Base-by-base conservation (phyloP, 1,140 invertebrate genomes). In the Nylanderia fulva region DNA sequence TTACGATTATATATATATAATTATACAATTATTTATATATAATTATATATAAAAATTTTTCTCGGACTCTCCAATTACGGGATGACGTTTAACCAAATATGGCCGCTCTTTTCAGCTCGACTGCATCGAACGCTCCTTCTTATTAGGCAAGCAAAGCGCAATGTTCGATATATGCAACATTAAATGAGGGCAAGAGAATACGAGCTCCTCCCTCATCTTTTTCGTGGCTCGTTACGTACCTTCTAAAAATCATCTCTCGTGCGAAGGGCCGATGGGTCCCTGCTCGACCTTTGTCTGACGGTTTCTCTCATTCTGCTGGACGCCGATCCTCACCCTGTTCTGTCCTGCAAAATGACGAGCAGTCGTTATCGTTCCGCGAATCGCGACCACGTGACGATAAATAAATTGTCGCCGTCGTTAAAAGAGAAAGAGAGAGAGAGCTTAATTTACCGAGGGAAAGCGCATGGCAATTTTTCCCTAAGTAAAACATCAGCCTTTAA, bases 161-260 rank as follows among this genome's bases (percentile, higher is more conserved):
- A n/a, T n/a, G n/a, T 39, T 33, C 9, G 29, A 39, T n/a, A n/a
- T n/a, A n/a, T 8, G 11, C 29, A 33, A 21, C 3, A 9, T 4
- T 58, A 18, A 63, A 21, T 4, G 4, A 0, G 18, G 1, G 21
- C 56, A 18, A 13, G 42, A 24, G 15, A 9, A 29, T 48, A 48
- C 45, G 45, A 18, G 45, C 15, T 4, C 13, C 45, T 48, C 29
- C 29, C 29, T 13, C 45, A 45, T 48, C 15, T 48, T 4, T 4
- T 18, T 0, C 36, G 29, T 29, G 45, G n/a, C 39, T 29, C 33
- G 48, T 74, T 69, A 66, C 71, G 84, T 92, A 95, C 93, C 93
- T 94, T 95, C 94, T 94, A 94, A 94, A 94, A 93, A 94, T 92
- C 93, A 94, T 95, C 89, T 93, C 92, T 94, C 87, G 87, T 88